Percentiles rank a stretch among this genome's conserved stretches.
phyloP scores from a whole-genome alignment of 2,888 invertebrate genomes.

The Pediacus dermestoides region DNA sequence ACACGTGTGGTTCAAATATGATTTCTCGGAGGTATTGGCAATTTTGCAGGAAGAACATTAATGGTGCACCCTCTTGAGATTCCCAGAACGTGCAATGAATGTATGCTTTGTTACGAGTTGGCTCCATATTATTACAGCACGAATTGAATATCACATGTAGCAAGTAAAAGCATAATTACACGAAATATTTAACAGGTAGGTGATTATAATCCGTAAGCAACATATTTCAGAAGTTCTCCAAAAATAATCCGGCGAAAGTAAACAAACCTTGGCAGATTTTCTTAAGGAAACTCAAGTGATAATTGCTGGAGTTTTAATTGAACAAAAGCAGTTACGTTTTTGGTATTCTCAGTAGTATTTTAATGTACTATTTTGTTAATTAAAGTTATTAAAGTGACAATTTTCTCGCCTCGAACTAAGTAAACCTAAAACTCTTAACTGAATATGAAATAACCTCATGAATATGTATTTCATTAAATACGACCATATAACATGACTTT shows the following conservation, averaged over 20 bases:
- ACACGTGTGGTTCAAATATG: constrained; percentile 5
- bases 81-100: constrained; percentile 10
- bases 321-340: constrained; percentile 8
- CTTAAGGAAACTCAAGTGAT: no score
- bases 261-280: no score
- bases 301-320: constrained; percentile 4
- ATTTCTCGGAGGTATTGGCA: constrained; percentile 11
- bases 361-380: constrained; percentile 18
- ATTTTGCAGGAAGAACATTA: constrained; percentile 8
- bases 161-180: no score
- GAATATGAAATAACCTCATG: constrained; percentile 30
- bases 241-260: no score
- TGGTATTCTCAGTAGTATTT: constrained; percentile 7
- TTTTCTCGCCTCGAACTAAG: constrained; percentile 19
- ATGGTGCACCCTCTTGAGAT: constrained; percentile 6
- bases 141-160: no score
- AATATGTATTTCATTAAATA: constrained; percentile 30
- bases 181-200: no score
- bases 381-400: constrained; percentile 17
- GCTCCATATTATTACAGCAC: no score
- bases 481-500: constrained; percentile 8
- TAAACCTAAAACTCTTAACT: constrained; percentile 28
- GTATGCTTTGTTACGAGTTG: no score
- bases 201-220: no score
- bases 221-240: no score